These are phyloP conservation scores for Oreochromis aureus DNA, from an alignment of 2,113 vertebrate species.

Conservation along the genomic window DNA sequence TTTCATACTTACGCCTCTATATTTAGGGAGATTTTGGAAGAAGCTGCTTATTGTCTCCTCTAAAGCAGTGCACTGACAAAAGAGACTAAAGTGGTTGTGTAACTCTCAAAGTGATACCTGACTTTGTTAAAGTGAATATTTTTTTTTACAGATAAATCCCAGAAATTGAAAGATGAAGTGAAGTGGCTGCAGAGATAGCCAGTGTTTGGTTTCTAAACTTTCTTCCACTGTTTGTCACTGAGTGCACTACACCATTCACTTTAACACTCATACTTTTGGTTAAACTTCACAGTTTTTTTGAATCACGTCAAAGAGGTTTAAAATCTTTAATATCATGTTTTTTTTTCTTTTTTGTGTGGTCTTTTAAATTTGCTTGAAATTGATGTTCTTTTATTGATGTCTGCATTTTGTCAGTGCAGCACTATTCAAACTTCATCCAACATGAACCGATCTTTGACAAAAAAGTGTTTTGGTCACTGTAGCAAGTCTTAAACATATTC, in stretches of 20 bases:
- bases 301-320: neutral
- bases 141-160: neutral
- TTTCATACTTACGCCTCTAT: neutral
- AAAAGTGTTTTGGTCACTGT: neutral
- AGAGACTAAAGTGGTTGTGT: slow-evolving; percentile 15
- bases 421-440: neutral
- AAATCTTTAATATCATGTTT: neutral
- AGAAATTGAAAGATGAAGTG: neutral
- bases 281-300: neutral
- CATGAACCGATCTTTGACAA: neutral
- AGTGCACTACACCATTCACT: too few relatives aligned
- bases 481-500: neutral
- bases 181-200: neutral
- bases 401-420: neutral
- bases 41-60: neutral
- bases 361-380: neutral
- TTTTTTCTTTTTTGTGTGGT: neutral
- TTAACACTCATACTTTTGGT: neutral
- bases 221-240: neutral
- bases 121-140: slow-evolving; percentile 8
- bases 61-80: neutral
- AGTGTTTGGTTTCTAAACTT: neutral
- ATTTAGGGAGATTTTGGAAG: neutral
- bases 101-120: slow-evolving; percentile 10
- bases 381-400: neutral